Evolutionary conservation across 2,888 invertebrate genomes (phyloP).

Genomic region (Aphidoletes aphidimyza): DNA sequence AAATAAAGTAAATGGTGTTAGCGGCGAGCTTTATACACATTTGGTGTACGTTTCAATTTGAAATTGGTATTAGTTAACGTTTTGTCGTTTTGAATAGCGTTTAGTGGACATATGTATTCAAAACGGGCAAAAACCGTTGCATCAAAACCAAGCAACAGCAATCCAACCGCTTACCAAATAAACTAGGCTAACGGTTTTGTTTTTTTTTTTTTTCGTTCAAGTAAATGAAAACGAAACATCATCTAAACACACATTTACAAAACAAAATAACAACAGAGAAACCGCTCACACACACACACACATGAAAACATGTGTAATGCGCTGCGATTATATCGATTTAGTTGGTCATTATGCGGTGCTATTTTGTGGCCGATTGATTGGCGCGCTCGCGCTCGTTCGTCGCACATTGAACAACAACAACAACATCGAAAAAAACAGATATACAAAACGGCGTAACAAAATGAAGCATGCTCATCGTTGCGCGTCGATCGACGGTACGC

Average conservation of each 20-base stretch:
- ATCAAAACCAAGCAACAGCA: no score
- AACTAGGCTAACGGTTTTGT: no score
- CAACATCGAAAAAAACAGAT: background rate
- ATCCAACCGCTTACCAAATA: no score
- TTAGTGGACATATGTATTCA: no score
- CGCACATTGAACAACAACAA: background rate
- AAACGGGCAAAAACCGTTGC: no score
- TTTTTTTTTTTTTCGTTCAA: background rate
- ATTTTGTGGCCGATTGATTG: background rate
- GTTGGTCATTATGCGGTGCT: background rate
- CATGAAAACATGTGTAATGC: slow-evolving; percentile 6
- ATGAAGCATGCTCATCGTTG: no score
- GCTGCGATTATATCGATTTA: slow-evolving; percentile 26
- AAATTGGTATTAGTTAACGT: no score
- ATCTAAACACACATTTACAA: slow-evolving; percentile 21
- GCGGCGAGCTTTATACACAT: no score
- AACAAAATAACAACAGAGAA: background rate
- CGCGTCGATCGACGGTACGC: background rate
- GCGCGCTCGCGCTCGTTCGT: background rate
- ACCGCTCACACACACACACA: no score
- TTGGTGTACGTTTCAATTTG: no score
- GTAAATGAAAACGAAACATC: background rate
- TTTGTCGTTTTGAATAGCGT: no score
- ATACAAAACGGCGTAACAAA: background rate
- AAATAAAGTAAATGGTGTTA: no score